Conservation (phyloP, 2,888 invertebrate species). For the Danaus chrysippus region DNA sequence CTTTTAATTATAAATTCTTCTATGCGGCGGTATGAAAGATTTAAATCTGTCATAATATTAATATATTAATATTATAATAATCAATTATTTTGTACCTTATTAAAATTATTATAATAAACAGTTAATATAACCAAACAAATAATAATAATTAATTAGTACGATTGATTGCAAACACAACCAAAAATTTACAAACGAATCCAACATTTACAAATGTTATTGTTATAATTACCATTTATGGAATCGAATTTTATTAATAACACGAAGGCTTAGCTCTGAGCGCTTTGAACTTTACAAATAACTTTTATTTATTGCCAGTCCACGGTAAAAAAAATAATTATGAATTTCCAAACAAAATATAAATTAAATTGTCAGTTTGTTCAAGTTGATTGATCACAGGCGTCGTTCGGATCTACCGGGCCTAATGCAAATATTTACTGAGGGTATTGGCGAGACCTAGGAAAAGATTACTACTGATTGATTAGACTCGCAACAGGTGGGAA, state of each 20-base stretch:
- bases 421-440: constrained; percentile 35
- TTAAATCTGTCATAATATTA: no score
- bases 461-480: constrained; percentile 38
- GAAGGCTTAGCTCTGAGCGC: background rate
- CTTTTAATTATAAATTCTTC: no score
- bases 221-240: background rate
- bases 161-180: no score
- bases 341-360: constrained; percentile 30
- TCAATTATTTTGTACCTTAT: no score
- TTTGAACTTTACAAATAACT: background rate
- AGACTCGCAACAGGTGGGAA: constrained; percentile 36
- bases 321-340: constrained; percentile 16
- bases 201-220: no score
- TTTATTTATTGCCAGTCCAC: constrained; percentile 7
- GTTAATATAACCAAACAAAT: no score
- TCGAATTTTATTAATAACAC: background rate
- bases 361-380: constrained; percentile 37
- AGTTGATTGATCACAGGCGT: constrained; percentile 42
- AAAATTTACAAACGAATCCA: background rate
- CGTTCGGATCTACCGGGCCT: constrained; percentile 28
- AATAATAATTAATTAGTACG: no score
- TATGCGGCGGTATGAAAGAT: no score
- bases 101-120: no score
- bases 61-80: no score
- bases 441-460: constrained; percentile 26